Evolutionary conservation across 2,113 vertebrate genomes (phyloP).

Genomic region (Gymnarchus niloticus): DNA sequence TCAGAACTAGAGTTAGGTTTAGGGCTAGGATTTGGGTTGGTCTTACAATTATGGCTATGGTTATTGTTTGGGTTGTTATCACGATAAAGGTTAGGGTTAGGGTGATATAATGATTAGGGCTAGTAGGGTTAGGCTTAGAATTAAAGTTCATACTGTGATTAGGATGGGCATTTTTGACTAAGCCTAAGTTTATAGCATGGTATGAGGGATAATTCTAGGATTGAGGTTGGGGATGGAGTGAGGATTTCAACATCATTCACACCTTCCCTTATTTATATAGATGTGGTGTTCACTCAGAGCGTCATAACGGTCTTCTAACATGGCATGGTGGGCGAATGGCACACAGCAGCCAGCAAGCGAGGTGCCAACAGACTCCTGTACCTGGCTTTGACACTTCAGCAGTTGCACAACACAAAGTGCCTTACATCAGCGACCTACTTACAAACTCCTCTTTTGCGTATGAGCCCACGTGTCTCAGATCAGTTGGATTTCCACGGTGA

Average conservation of each 20-base stretch:
- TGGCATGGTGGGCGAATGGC: no score
- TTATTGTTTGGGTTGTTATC: no score
- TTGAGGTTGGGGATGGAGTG: not conserved
- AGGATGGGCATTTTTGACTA: no score
- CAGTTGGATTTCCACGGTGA: not conserved
- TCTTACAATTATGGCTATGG: no score
- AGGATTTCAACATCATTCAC: not conserved
- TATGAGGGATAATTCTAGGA: not conserved
- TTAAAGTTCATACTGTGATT: no score
- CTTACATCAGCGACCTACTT: slow-evolving; percentile 3
- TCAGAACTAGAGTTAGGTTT: no score
- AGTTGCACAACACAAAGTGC: not conserved
- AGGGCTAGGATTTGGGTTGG: not conserved
- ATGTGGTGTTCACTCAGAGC: not conserved
- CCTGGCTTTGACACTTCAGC: not conserved
- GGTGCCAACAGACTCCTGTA: not conserved
- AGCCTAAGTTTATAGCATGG: not conserved
- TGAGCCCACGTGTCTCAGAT: not conserved
- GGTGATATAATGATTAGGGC: no score
- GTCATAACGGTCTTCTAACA: not conserved
- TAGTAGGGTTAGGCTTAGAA: no score
- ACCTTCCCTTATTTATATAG: no score
- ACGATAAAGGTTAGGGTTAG: no score
- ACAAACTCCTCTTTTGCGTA: not conserved
- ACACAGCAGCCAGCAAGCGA: not conserved